phyloP scores from a whole-genome alignment of 64 coral and sea anemone species.

The Stichodactyla mertensii region DNA sequence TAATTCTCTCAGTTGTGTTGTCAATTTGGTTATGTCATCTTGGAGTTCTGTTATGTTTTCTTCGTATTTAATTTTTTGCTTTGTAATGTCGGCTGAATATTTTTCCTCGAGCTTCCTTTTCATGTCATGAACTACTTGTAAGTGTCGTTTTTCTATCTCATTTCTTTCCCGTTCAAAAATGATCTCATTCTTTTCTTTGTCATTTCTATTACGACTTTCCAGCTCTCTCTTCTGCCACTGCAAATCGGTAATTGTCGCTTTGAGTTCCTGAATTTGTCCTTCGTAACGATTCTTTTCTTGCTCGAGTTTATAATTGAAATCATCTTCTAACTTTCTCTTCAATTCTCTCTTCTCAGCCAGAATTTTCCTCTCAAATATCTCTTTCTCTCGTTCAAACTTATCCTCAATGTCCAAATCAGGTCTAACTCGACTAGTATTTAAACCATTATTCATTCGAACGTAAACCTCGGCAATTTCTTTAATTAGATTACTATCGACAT shows the following conservation, averaged over 20 bases:
- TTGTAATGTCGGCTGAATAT: constrained; percentile 54
- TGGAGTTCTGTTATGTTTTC: constrained; percentile 76
- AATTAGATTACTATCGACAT: constrained; percentile 72
- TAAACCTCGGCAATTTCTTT: constrained; percentile 91
- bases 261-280: constrained; percentile 54
- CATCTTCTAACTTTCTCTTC: constrained; percentile 68
- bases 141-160: constrained; percentile 75
- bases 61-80: constrained; percentile 85
- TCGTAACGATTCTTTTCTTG: constrained; percentile 72
- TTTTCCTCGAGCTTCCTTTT: constrained; percentile 59
- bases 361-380: constrained; percentile 70
- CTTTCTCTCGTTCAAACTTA: constrained; percentile 84
- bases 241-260: constrained; percentile 71
- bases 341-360: constrained; percentile 71
- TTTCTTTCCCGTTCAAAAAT: constrained; percentile 78
- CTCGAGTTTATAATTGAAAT: constrained; percentile 60
- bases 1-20: constrained; percentile 75
- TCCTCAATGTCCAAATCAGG: constrained; percentile 94
- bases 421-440: constrained; percentile 60
- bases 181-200: constrained; percentile 83
- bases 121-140: constrained; percentile 55
- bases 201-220: constrained; percentile 65
- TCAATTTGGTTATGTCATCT: constrained; percentile 74
- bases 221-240: constrained; percentile 91
- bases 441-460: constrained; percentile 71